These are phyloP conservation scores for Leucopsar rothschildi DNA, from an alignment of 2,113 vertebrate species.

Conservation along the genomic window DNA sequence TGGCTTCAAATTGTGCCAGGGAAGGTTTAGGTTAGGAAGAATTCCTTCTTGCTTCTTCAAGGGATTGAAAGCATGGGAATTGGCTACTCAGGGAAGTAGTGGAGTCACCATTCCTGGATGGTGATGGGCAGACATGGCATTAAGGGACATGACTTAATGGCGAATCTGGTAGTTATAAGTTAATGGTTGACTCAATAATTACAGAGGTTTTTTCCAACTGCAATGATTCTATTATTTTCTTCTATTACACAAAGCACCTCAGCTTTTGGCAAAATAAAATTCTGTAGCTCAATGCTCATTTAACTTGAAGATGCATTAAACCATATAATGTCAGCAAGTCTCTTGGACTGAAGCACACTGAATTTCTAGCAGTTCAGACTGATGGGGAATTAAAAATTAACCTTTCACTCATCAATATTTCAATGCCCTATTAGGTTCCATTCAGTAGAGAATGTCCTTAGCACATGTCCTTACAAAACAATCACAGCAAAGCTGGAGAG, in stretches of 20 bases:
- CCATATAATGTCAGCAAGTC: neutral
- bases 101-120: neutral
- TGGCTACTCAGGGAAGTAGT: neutral
- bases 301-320: neutral
- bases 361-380: conserved; percentile 43
- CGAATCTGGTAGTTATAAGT: neutral
- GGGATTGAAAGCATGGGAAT: neutral
- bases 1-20: neutral
- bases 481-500: neutral
- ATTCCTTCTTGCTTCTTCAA: neutral
- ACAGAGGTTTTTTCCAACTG: neutral
- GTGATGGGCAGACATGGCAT: neutral
- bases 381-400: conserved; percentile 62
- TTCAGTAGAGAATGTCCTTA: neutral
- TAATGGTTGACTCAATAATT: neutral
- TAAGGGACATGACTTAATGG: neutral
- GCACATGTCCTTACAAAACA: neutral
- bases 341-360: conserved; percentile 17
- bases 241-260: neutral
- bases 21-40: neutral
- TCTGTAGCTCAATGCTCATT: neutral
- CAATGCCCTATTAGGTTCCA: conserved; percentile 2
- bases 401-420: conserved; percentile 48
- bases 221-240: neutral
- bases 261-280: neutral